Conservation (phyloP, 2,888 invertebrate species). For the Epinotia ramella region DNA sequence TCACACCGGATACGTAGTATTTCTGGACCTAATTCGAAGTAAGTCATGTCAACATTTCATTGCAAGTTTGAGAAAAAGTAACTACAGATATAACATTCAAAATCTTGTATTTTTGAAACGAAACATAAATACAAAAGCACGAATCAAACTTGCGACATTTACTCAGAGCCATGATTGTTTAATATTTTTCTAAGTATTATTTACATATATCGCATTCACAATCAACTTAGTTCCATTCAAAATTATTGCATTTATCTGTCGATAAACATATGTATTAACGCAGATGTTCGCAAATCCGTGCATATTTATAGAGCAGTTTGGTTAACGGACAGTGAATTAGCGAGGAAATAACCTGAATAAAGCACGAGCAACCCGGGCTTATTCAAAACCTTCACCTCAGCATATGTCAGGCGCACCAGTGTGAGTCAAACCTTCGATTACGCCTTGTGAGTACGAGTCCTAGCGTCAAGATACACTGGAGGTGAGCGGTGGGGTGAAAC, state of each 20-base stretch:
- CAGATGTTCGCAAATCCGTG: slow-evolving; percentile 47
- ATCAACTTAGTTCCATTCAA: neutral
- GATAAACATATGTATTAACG: slow-evolving; percentile 1
- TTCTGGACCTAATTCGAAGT: no score
- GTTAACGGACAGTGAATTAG: slow-evolving; percentile 71
- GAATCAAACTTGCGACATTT: no score
- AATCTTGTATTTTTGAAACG: no score
- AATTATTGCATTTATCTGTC: neutral
- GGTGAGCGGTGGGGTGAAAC: neutral
- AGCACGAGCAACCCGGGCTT: slow-evolving; percentile 70
- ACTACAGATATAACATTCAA: no score
- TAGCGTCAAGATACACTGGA: neutral
- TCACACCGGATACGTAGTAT: no score
- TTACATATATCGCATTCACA: neutral
- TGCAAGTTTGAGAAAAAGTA: no score
- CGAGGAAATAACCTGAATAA: slow-evolving; percentile 74
- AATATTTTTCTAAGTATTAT: no score
- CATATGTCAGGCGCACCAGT: neutral
- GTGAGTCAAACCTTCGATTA: neutral
- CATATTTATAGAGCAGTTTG: slow-evolving; percentile 61
- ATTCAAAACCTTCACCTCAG: neutral
- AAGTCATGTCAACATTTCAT: no score
- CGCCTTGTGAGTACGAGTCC: neutral
- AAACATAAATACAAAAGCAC: no score
- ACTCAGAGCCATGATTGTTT: no score